Percentiles rank a stretch among this genome's conserved stretches.
These are phyloP conservation scores for Sapajus apella DNA, from an alignment of 2,113 vertebrate genomes.

Conservation along the genomic window DNA sequence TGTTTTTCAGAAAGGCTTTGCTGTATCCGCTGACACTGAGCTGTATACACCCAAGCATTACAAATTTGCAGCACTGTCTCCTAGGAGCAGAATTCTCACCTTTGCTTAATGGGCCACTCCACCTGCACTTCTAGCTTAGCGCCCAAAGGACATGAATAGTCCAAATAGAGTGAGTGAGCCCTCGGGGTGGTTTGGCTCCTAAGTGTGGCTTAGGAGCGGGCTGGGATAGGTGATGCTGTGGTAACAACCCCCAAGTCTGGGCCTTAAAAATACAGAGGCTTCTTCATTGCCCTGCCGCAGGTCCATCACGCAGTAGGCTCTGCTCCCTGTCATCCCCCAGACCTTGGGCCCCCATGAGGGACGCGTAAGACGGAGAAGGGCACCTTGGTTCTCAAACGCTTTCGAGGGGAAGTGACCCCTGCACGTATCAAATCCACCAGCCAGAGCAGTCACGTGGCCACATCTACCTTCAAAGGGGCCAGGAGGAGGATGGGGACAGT, in stretches of 20 bases:
- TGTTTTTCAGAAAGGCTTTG: background rate
- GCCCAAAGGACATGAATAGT: slow-evolving; percentile 1
- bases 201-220: background rate
- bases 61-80: slow-evolving; percentile 64
- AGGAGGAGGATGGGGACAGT: background rate
- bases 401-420: rapidly evolving
- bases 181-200: background rate
- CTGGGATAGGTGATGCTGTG: background rate
- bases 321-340: background rate
- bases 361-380: background rate
- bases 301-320: background rate
- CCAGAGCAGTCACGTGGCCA: background rate
- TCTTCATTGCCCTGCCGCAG: background rate
- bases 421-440: background rate
- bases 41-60: slow-evolving; percentile 49
- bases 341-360: background rate
- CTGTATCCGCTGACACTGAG: background rate
- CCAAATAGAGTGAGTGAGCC: background rate
- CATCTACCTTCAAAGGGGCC: background rate
- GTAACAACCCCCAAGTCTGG: background rate
- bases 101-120: slow-evolving; percentile 69
- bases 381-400: background rate
- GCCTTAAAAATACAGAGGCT: background rate
- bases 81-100: slow-evolving; percentile 71
- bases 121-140: slow-evolving; percentile 26